These are phyloP conservation scores for Anableps anableps DNA, from an alignment of 2,797 vertebrate species.

Conservation along the genomic window DNA sequence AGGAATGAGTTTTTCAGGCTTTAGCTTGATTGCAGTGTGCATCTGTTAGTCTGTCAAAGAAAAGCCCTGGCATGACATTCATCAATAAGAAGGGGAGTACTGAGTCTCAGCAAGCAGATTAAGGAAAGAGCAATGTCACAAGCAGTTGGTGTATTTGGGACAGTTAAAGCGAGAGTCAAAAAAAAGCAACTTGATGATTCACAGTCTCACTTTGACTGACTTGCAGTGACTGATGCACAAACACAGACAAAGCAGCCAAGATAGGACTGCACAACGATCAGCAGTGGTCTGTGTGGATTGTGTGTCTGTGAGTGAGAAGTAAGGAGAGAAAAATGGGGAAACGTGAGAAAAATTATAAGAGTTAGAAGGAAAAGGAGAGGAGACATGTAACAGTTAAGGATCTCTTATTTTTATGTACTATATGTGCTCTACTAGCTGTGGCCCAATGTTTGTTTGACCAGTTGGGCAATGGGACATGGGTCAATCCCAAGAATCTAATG, in stretches of 20 bases:
- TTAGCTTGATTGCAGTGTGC: background rate
- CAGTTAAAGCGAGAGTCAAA: background rate
- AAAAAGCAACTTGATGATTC: background rate
- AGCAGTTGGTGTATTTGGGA: background rate
- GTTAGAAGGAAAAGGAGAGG: background rate
- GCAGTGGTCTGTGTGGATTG: background rate
- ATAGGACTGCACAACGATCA: background rate
- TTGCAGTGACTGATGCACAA: background rate
- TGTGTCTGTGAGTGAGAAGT: background rate
- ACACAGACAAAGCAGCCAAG: background rate
- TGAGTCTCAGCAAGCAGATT: background rate
- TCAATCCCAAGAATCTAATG: background rate
- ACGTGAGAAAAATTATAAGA: background rate
- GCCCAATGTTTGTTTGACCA: background rate
- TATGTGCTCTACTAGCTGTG: background rate
- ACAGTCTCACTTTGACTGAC: background rate
- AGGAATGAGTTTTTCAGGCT: background rate
- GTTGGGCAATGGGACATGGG: background rate
- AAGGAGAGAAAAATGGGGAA: background rate
- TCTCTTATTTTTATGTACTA: background rate
- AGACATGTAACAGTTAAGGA: background rate
- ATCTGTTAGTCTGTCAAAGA: background rate
- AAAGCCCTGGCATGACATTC: background rate
- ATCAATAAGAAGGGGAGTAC: background rate
- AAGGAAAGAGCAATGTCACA: background rate